phyloP scores from a whole-genome alignment of 2,113 vertebrate genomes.

The Cyanoderma ruficeps region DNA sequence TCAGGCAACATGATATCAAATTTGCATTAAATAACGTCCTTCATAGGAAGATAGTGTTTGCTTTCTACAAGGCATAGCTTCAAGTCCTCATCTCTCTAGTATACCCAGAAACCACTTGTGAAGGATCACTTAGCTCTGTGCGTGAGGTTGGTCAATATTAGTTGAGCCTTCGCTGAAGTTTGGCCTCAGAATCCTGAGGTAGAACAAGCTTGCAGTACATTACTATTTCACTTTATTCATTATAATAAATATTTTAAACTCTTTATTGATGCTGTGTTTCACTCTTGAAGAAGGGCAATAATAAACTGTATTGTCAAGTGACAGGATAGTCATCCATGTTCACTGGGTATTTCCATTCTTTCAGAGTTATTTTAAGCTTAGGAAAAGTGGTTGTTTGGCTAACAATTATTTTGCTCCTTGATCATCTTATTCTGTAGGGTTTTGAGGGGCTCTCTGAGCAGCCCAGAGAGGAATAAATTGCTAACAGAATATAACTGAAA shows the following conservation, averaged over 20 bases:
- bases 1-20: background rate
- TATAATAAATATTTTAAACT: background rate
- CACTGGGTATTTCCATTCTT: background rate
- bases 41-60: background rate
- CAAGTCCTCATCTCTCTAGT: background rate
- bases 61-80: background rate
- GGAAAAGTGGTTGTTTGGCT: background rate
- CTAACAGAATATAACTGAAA: background rate
- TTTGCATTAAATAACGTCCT: background rate
- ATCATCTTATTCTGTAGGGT: background rate
- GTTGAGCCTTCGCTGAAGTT: background rate
- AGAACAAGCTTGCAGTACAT: background rate
- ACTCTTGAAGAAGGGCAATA: background rate
- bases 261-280: background rate
- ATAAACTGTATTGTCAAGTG: background rate
- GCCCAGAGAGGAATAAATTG: background rate
- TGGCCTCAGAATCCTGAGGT: background rate
- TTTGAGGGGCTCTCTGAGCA: background rate
- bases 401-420: background rate
- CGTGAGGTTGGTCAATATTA: background rate
- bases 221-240: background rate
- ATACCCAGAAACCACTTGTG: background rate
- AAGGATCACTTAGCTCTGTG: background rate
- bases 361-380: background rate
- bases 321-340: background rate